Evolutionary conservation across 35 echinoderm and acorn worm genomes (phyloP).

Genomic region (Patiria miniata): DNA sequence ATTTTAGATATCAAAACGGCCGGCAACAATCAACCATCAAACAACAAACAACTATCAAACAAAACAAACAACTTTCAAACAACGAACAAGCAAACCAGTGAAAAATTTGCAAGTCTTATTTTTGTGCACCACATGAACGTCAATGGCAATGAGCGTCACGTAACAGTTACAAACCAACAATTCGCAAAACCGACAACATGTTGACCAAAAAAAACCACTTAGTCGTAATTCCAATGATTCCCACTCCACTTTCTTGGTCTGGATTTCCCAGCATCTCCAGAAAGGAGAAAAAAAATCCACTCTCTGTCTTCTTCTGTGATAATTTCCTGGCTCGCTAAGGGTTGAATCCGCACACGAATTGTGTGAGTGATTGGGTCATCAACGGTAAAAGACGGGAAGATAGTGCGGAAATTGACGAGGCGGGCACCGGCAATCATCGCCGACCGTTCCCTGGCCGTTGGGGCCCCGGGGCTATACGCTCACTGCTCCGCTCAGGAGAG

Average conservation of each 20-base stretch:
- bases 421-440: conserved; percentile 13
- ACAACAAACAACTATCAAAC: too few relatives aligned
- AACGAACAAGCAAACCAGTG: too few relatives aligned
- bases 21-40: too few relatives aligned
- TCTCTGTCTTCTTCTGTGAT: neutral
- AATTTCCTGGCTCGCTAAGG: conserved; percentile 10
- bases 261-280: neutral
- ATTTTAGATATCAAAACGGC: too few relatives aligned
- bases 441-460: neutral
- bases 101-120: too few relatives aligned
- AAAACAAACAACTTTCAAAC: too few relatives aligned
- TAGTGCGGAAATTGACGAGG: conserved; percentile 12
- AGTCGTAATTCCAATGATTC: too few relatives aligned
- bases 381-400: conserved; percentile 30
- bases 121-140: too few relatives aligned
- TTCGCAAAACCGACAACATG: too few relatives aligned
- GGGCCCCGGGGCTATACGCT: neutral
- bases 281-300: neutral
- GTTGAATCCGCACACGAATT: conserved; percentile 10
- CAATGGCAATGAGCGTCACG: too few relatives aligned
- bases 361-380: conserved; percentile 24
- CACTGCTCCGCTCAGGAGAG: neutral
- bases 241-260: neutral
- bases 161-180: too few relatives aligned
- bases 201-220: neutral